Percentiles rank a stretch among this genome's conserved stretches.
phyloP scores from a whole-genome alignment of 2,888 invertebrate genomes.

The Actias luna region DNA sequence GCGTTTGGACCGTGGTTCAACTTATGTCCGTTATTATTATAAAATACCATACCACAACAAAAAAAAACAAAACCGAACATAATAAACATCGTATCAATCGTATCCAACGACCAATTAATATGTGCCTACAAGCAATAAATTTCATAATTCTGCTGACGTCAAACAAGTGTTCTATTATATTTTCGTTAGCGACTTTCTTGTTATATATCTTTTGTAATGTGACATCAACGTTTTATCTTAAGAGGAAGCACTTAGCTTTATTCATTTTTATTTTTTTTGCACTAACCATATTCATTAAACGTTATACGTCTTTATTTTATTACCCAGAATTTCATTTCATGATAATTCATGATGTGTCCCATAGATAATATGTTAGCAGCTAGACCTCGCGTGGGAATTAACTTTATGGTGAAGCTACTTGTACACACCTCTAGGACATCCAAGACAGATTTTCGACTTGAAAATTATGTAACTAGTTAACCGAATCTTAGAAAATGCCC shows the following conservation, averaged over 20 bases:
- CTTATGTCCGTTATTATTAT: neutral
- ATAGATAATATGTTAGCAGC: no score
- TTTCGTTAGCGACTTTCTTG: conserved; percentile 36
- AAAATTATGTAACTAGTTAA: no score
- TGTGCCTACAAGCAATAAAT: conserved; percentile 50
- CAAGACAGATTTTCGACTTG: no score
- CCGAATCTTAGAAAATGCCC: no score
- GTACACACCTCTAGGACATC: no score
- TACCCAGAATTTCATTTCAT: no score
- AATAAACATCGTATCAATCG: conserved; percentile 60
- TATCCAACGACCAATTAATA: conserved; percentile 61
- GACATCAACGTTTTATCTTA: conserved; percentile 52
- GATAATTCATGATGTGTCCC: no score
- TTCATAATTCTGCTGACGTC: conserved; percentile 63
- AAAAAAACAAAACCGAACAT: conserved; percentile 22
- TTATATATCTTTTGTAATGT: conserved; percentile 62
- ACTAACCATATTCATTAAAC: no score
- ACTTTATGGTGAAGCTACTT: no score
- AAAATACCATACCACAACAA: conserved; percentile 10
- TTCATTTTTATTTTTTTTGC: conserved; percentile 11
- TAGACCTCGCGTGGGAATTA: no score
- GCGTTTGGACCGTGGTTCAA: neutral
- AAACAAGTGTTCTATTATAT: conserved; percentile 42
- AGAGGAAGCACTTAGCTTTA: conserved; percentile 34
- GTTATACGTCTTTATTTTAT: no score